Base-by-base conservation (phyloP, 2,797 vertebrate genomes). In the Cichlasoma orientale region DNA sequence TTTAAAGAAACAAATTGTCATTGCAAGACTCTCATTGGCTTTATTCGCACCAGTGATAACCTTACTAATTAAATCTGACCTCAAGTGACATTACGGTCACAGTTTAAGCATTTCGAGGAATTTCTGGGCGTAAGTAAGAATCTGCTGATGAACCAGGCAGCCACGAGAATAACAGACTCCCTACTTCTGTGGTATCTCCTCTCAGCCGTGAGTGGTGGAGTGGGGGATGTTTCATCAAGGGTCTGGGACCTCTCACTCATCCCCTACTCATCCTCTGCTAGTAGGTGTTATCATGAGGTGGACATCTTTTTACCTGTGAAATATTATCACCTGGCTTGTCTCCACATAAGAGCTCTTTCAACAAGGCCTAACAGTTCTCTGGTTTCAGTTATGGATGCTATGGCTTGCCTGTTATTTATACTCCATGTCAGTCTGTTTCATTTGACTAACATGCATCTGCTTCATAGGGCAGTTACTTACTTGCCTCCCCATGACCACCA, bases 241-340 rank as follows among this genome's bases (percentile, higher is more conserved):
- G 85, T 77, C 92, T 93, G 92, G 78, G 89, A 93, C 89, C 83
- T 76, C 87, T 95, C 89, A 93, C 85, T 94, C 91, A 91, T 88
- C 91, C 57, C 93, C 89, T 90, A 90, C 86, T 94, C 91, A 88
- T 93, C 85, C 83, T 88, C 56, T 76, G 68, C 82, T 73, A 59
- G 74, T 57, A 80, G 72, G 72, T 85, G 84, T 82, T 86, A 87
- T 91, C 86, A 66, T 84, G 68, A 79, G 68, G 83, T 66, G 82
- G 74, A 86, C 82, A 79, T 91, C 84, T 86, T 71, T 84, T 86
- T 90, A 94, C 93, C 91, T 93, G 92, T 94, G 93, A 94, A 95
- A 94, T 92, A 94, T 94, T 92, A 93, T 89, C 83, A 14, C 69
- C 83, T 82, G 73, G 77, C 78, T 86, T 74, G 77, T 88, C 86